Evolutionary conservation across 2,113 vertebrate species (phyloP).

Genomic region (Chaetodon trifascialis): DNA sequence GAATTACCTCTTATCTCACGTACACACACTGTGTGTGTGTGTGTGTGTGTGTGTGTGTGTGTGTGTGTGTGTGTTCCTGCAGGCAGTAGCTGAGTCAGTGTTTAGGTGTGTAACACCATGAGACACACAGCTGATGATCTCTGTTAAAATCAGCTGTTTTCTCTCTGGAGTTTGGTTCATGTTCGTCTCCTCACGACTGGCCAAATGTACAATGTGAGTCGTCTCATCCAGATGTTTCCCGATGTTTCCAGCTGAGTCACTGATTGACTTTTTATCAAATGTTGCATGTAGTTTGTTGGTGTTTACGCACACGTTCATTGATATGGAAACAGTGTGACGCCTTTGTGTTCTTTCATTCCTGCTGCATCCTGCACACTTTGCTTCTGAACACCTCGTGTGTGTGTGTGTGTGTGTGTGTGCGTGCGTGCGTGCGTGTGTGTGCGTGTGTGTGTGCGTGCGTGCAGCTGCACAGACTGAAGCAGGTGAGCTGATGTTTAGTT

Average conservation of each 20-base stretch:
- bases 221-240: neutral
- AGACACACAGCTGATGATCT: neutral
- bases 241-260: neutral
- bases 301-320: too few relatives aligned
- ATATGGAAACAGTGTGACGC: too few relatives aligned
- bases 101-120: neutral
- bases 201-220: neutral
- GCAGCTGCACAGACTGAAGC: slow-evolving; percentile 30
- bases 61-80: neutral
- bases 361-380: neutral
- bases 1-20: slow-evolving; percentile 33
- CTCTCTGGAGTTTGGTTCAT: neutral
- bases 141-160: neutral
- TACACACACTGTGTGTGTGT: neutral
- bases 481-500: slow-evolving; percentile 63
- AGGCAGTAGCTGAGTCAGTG: too few relatives aligned
- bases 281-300: neutral
- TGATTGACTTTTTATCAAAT: neutral
- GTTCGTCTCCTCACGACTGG: neutral
- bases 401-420: slow-evolving; percentile 7
- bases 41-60: slow-evolving; percentile 4
- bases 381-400: neutral
- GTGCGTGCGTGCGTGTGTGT: slow-evolving; percentile 1
- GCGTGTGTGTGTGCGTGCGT: slow-evolving; percentile 12
- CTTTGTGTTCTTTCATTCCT: neutral